Evolutionary conservation across 2,888 invertebrate genomes (phyloP).

Genomic region (Ophioninae sp.): DNA sequence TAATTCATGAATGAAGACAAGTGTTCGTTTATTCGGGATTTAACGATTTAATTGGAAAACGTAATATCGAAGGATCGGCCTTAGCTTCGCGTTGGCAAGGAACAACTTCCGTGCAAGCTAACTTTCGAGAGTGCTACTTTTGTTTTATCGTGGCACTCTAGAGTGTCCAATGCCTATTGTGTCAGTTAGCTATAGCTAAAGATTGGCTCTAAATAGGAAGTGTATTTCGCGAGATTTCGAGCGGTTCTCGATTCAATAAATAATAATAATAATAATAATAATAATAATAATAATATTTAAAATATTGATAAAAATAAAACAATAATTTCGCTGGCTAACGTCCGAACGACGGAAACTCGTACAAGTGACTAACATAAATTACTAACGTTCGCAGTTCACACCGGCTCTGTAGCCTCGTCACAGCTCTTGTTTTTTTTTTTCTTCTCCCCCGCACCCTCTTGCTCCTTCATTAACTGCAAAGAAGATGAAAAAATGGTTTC

Average conservation of each 20-base stretch:
- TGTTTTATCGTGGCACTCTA: conserved; percentile 73
- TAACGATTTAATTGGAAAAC: background rate
- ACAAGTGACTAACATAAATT: conserved; percentile 40
- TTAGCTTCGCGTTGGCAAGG: conserved; percentile 66
- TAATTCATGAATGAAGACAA: no score
- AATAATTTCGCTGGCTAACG: conserved; percentile 31
- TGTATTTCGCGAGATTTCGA: conserved; percentile 34
- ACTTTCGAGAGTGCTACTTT: conserved; percentile 77
- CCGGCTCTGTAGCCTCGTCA: background rate
- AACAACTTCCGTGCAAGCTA: conserved; percentile 75
- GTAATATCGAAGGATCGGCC: background rate
- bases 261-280: conserved; percentile 27
- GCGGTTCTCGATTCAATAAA: conserved; percentile 53
- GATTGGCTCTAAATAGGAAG: conserved; percentile 59
- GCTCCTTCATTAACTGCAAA: background rate
- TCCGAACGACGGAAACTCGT: conserved; percentile 32
- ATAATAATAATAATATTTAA: conserved; percentile 36
- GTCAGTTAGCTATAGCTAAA: conserved; percentile 68
- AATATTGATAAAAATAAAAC: background rate
- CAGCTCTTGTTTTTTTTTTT: conserved; percentile 4
- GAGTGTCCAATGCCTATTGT: conserved; percentile 73
- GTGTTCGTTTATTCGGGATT: background rate
- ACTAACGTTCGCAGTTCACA: conserved; percentile 19
- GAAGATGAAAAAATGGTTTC: conserved; percentile 15
- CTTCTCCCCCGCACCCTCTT: background rate